Base-by-base conservation (phyloP, 2,888 invertebrate genomes). In the Aethes cnicana region DNA sequence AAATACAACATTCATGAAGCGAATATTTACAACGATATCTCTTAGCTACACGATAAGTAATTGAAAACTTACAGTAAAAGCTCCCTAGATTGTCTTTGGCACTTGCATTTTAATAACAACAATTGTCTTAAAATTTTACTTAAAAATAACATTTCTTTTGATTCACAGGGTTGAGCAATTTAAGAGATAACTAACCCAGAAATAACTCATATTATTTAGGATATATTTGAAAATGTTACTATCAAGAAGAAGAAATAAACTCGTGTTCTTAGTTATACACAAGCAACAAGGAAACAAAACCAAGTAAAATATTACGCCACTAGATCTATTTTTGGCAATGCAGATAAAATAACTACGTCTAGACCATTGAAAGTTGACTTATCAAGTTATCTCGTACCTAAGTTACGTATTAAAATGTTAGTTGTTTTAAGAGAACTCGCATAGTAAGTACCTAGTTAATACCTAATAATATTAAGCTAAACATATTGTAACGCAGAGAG, bases 71-170 rank as follows among this genome's bases (percentile, higher is more conserved):
- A 80, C 58, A 57, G 54, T 81, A 84, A 69, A 86, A 85, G 81
- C 84, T 85, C 81, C 82, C 84, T 84, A 81, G 78, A 74, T 78
- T 76, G 75, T 76, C 71, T 81, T 87, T 87, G 87, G 86, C 87
- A 87, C 86, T 86, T 85, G 72, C 71, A 71, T 82, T 81, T 76
- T 66, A 60, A 65, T 74, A 69, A 65, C 61, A 69, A 44, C 21
- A 55, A 60, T 59, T 54, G 28, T 53, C 28, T 49, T 36, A 23
- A 43, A 35, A 41, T 9, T 25, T 33, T 33, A 16, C 9, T n/a
- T n/a, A n/a, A 28, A 17, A 25, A 32, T 11, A 30, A 30, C 39
- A 18, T 23, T 6, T 11, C 9, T 39, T 30, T 20, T 25, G 25
- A 11, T 12, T 12, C 11, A 28, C 12, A 12, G 5, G 4, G 11